phyloP scores from a whole-genome alignment of 2,113 vertebrate species.

The Toxotes jaculatrix region DNA sequence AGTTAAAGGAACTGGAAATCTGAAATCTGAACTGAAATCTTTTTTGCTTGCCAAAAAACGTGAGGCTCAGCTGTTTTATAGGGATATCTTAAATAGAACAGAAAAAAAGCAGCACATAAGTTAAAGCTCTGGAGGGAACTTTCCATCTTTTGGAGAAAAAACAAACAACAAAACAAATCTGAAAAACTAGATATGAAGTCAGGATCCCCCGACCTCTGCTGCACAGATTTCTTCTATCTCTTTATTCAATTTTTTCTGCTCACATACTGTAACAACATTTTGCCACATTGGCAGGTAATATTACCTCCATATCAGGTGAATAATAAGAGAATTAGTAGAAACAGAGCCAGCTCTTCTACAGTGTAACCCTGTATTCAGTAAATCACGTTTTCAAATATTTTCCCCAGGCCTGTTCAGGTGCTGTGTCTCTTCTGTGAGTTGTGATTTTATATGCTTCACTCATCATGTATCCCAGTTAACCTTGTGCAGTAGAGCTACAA shows the following conservation, averaged over 20 bases:
- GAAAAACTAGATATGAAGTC: background rate
- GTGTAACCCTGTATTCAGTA: background rate
- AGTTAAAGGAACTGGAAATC: background rate
- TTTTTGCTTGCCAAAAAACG: background rate
- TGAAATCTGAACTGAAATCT: background rate
- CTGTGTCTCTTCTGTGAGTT: conserved; percentile 53
- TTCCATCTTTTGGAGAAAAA: background rate
- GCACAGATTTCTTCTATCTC: background rate
- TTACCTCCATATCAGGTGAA: background rate
- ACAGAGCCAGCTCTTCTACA: background rate
- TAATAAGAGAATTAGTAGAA: background rate
- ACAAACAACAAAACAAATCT: background rate
- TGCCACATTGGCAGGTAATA: background rate
- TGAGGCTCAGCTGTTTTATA: background rate
- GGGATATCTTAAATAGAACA: background rate
- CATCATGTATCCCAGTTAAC: conserved; percentile 64
- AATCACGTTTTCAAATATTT: background rate
- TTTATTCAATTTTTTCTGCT: background rate
- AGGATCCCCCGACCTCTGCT: no score
- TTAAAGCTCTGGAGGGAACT: background rate
- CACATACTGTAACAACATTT: background rate
- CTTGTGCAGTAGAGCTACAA: conserved; percentile 72
- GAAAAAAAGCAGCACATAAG: background rate
- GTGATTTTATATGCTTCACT: conserved; percentile 53
- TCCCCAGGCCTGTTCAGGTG: conserved; percentile 4